Conservation (phyloP, 2,888 invertebrate species). For the Octonoba sinensis region DNA sequence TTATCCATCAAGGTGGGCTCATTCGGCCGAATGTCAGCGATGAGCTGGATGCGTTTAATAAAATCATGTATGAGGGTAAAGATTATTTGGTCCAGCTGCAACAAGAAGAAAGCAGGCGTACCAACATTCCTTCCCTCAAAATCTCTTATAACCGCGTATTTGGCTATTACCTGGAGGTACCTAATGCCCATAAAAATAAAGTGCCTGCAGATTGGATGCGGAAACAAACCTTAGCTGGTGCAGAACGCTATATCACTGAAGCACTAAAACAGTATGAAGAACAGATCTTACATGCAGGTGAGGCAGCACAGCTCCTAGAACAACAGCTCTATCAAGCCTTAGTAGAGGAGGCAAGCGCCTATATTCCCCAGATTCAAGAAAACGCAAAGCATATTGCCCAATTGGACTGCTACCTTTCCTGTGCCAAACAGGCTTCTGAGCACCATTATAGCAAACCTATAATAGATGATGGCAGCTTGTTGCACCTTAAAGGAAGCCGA, state of each 20-base stretch:
- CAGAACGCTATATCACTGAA: background rate
- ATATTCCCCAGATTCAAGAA: background rate
- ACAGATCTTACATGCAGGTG: background rate
- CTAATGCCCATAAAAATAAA: too few species aligned
- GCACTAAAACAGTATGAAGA: background rate
- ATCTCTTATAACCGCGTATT: too few species aligned
- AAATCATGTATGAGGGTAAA: too few species aligned
- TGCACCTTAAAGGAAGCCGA: background rate
- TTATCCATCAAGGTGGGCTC: too few species aligned
- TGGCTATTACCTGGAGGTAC: too few species aligned
- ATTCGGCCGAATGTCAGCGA: too few species aligned
- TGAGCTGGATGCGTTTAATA: too few species aligned
- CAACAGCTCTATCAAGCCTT: background rate
- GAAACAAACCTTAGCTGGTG: conserved; percentile 1
- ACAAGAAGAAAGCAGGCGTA: too few species aligned
- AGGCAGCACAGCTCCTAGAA: background rate
- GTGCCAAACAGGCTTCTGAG: background rate
- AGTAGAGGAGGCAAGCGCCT: background rate
- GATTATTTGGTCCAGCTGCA: too few species aligned
- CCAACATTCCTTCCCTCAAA: too few species aligned
- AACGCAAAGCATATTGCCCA: background rate
- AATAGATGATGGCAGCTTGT: background rate
- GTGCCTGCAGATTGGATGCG: too few species aligned
- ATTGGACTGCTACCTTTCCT: background rate
- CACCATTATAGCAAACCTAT: background rate